Conservation (phyloP, 2,113 vertebrate species). For the Bos taurus region ARS-UCD2.0 NC_037357.1:116090001-116090500, state of each 20-base stretch:
- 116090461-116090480: neutral
- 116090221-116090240: neutral
- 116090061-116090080: neutral
- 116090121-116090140: neutral
- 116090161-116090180: neutral
- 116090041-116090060: neutral
- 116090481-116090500: neutral
- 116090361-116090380: neutral
- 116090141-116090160: neutral
- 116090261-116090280: neutral
- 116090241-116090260: slow-evolving; percentile 8
- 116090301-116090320: neutral
- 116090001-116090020: neutral
- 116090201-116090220: neutral
- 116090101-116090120: neutral
- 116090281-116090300: neutral
- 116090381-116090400: neutral
- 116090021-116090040: neutral
- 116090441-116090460: neutral
- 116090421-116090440: neutral
- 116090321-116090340: neutral
- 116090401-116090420: neutral
- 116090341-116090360: neutral
- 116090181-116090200: neutral
- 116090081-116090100: neutral